Evolutionary conservation across 2,888 invertebrate species (phyloP).

Genomic region (Quadriops clusia): DNA sequence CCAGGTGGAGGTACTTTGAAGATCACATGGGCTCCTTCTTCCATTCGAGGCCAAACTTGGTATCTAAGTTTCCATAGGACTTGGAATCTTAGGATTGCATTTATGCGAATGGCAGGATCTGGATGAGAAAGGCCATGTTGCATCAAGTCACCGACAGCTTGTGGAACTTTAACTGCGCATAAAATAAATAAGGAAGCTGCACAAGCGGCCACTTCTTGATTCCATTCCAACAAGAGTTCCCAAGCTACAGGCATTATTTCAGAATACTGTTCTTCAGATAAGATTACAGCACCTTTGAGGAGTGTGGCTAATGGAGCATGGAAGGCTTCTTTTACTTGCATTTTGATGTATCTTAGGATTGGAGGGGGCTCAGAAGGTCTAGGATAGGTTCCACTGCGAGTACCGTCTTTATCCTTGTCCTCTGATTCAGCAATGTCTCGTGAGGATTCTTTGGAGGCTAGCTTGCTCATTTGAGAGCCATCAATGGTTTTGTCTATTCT

Average conservation of each 20-base stretch:
- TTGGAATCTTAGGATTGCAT: conserved; percentile 79
- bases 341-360: conserved; percentile 69
- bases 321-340: conserved; percentile 70
- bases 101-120: conserved; percentile 71
- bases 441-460: conserved; percentile 39
- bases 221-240: conserved; percentile 89
- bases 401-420: conserved; percentile 35
- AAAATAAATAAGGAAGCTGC: conserved; percentile 87
- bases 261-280: conserved; percentile 76
- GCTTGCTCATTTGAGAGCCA: conserved; percentile 38
- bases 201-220: conserved; percentile 72
- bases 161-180: conserved; percentile 84
- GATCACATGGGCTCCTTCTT: conserved; percentile 87
- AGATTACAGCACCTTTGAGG: conserved; percentile 80
- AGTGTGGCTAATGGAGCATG: conserved; percentile 80
- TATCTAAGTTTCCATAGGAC: conserved; percentile 93
- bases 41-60: conserved; percentile 99
- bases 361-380: conserved; percentile 50
- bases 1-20: conserved; percentile 99
- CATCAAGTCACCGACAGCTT: conserved; percentile 81
- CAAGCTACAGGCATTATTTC: conserved; percentile 88
- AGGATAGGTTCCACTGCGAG: conserved; percentile 29
- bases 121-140: conserved; percentile 74
- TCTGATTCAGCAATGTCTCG: conserved; percentile 42
- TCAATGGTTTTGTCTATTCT: conserved; percentile 42